These are phyloP conservation scores for Amazona guildingii DNA, from an alignment of 2,113 vertebrate genomes.

Conservation along the genomic window DNA sequence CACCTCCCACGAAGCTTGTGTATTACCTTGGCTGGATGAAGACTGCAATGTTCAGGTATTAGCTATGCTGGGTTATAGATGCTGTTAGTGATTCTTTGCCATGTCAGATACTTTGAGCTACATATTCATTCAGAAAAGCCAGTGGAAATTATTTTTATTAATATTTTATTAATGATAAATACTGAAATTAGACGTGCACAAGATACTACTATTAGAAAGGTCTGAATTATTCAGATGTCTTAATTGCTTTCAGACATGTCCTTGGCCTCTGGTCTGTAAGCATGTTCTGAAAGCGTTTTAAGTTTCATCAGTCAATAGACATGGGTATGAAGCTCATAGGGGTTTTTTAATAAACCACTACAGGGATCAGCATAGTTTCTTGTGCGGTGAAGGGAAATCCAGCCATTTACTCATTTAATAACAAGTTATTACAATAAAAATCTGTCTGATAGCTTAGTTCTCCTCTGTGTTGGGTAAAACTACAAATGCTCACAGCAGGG, in stretches of 20 bases:
- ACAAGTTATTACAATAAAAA: background rate
- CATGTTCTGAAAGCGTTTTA: background rate
- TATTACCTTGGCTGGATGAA: background rate
- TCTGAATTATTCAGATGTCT: background rate
- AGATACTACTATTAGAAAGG: background rate
- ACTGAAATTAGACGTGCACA: background rate
- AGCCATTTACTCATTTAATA: background rate
- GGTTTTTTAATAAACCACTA: background rate
- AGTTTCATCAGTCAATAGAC: background rate
- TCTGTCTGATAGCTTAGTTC: background rate
- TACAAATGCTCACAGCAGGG: background rate
- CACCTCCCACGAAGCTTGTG: background rate
- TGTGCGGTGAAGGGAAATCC: background rate
- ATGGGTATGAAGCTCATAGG: background rate
- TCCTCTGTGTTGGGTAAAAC: background rate
- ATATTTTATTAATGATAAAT: constrained; percentile 18
- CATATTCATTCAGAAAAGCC: background rate
- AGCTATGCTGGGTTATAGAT: background rate
- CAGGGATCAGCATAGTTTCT: background rate
- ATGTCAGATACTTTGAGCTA: background rate
- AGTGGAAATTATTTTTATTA: background rate
- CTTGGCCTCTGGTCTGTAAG: background rate
- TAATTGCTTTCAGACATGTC: background rate
- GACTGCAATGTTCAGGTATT: background rate
- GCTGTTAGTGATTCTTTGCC: background rate